phyloP scores from a whole-genome alignment of 1,140 invertebrate genomes.

The Helicoverpa armigera region DNA sequence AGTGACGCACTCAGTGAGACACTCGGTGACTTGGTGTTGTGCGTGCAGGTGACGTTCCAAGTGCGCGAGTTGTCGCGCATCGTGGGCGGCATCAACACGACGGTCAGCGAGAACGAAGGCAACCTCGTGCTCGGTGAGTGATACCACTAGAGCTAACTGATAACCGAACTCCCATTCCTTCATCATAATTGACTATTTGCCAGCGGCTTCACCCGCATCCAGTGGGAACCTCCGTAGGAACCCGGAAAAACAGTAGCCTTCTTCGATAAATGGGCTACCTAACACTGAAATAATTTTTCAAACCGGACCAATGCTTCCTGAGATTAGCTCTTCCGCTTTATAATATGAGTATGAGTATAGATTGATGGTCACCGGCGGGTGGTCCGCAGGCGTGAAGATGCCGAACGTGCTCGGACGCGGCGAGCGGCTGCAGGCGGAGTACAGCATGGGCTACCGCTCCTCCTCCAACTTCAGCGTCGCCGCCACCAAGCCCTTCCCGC shows the following conservation, averaged over 20 bases:
- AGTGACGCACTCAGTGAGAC: too few species aligned
- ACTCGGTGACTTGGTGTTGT: too few species aligned
- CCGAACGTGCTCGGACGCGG: conserved; percentile 95
- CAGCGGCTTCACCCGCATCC: too few species aligned
- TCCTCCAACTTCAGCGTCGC: conserved; percentile 91
- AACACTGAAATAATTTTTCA: too few species aligned
- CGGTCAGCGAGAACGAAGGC: conserved; percentile 95
- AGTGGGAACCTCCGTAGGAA: too few species aligned
- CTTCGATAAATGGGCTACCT: too few species aligned
- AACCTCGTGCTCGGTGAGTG: conserved; percentile 89
- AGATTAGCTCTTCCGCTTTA: too few species aligned
- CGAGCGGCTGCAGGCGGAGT: conserved; percentile 92
- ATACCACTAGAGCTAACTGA: too few species aligned
- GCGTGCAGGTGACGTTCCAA: conserved; percentile 92
- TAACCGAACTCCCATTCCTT: too few species aligned
- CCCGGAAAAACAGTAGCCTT: too few species aligned
- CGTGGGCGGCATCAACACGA: conserved; percentile 93
- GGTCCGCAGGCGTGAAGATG: conserved; percentile 85
- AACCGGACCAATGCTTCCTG: too few species aligned
- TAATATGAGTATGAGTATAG: not conserved
- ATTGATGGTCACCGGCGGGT: not conserved
- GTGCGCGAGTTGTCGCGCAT: conserved; percentile 92
- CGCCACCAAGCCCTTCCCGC: conserved; percentile 92
- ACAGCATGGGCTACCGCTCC: conserved; percentile 91
- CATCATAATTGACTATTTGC: too few species aligned